Conservation (phyloP, 2,888 invertebrate species). For the Athalia circularis region DNA sequence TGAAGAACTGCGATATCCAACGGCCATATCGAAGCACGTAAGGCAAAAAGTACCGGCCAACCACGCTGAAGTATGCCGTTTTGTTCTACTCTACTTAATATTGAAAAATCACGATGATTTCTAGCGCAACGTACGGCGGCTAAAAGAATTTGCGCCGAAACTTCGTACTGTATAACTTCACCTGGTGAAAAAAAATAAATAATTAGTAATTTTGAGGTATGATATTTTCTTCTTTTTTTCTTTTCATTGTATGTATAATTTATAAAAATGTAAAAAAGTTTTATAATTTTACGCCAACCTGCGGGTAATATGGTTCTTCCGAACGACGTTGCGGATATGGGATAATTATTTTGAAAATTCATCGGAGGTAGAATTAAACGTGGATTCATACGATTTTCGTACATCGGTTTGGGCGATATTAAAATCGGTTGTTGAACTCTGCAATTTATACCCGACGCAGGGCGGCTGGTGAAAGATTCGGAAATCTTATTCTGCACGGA, state of each 20-base stretch:
- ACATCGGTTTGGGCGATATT: conserved; percentile 11
- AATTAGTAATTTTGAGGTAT: neutral
- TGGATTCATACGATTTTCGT: conserved; percentile 13
- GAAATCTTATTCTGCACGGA: too few relatives aligned
- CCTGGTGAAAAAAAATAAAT: conserved; percentile 45
- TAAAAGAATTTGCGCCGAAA: conserved; percentile 79
- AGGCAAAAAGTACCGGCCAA: conserved; percentile 79
- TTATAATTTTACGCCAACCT: neutral
- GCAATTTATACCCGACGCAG: too few relatives aligned
- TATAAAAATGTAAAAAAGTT: neutral
- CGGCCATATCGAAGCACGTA: conserved; percentile 78
- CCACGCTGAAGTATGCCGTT: conserved; percentile 77
- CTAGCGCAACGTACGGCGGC: conserved; percentile 77
- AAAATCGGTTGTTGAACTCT: neutral
- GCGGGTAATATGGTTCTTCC: conserved; percentile 16
- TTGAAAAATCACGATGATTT: conserved; percentile 76
- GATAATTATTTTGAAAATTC: too few relatives aligned
- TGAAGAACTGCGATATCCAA: conserved; percentile 70
- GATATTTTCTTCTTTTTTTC: neutral
- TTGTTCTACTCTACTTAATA: conserved; percentile 75
- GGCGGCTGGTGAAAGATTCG: too few relatives aligned
- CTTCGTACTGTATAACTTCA: conserved; percentile 74
- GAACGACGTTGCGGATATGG: neutral
- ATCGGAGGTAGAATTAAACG: neutral
- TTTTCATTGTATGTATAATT: neutral